Conservation (phyloP, 2,888 invertebrate species). For the Rotaria socialis region DNA sequence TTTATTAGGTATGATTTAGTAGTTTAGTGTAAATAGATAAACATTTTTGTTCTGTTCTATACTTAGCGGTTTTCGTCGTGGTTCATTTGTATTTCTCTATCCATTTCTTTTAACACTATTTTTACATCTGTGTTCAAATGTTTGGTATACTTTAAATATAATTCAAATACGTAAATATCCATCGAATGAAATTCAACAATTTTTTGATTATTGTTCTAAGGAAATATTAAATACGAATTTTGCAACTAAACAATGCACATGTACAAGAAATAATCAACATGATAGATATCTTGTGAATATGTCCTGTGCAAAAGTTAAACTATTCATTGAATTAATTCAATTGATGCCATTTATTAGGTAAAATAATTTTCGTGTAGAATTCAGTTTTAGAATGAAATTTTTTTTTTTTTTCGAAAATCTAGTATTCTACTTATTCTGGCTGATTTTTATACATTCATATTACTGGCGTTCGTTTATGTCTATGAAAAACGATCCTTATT, state of each 20-base stretch:
- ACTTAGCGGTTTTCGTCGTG: not conserved
- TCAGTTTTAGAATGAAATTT: too few relatives aligned
- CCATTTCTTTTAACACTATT: not conserved
- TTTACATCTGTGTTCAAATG: not conserved
- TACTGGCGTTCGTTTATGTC: constrained; percentile 4
- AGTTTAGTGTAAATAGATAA: too few relatives aligned
- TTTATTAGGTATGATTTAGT: not conserved
- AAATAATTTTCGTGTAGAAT: not conserved
- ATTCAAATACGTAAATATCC: not conserved
- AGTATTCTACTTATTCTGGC: constrained; percentile 20
- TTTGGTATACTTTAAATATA: not conserved
- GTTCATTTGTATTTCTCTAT: constrained; percentile 11
- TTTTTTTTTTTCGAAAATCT: not conserved
- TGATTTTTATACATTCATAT: constrained; percentile 34
- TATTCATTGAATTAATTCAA: constrained; percentile 28
- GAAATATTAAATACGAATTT: not conserved
- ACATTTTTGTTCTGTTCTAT: too few relatives aligned
- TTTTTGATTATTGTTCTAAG: constrained; percentile 18
- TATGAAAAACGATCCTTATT: constrained; percentile 24
- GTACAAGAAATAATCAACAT: not conserved
- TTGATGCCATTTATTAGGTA: constrained; percentile 17
- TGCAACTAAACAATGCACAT: not conserved
- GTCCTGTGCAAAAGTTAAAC: constrained; percentile 25
- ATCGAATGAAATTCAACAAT: not conserved
- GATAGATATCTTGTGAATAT: not conserved